phyloP scores from a whole-genome alignment of 2,113 vertebrate genomes.

The Paedocypris sp. region DNA sequence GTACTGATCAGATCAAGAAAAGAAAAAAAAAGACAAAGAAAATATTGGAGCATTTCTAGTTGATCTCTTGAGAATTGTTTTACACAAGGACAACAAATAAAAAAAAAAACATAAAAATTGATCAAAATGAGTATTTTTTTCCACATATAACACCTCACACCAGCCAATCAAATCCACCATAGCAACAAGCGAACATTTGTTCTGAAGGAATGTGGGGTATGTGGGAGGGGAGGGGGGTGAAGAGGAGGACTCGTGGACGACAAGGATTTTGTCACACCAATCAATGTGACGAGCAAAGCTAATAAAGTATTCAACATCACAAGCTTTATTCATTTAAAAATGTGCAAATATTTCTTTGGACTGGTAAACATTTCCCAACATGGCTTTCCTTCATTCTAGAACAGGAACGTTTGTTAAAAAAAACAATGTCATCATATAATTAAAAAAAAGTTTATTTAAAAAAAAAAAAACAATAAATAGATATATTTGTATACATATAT shows the following conservation, averaged over 20 bases:
- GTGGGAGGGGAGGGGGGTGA: constrained; percentile 50
- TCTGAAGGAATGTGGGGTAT: constrained; percentile 76
- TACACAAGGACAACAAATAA: background rate
- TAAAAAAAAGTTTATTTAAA: too few relatives aligned
- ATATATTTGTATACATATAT: too few relatives aligned
- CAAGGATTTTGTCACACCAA: constrained; percentile 45
- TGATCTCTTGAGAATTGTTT: too few relatives aligned
- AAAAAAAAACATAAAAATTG: background rate
- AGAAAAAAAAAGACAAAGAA: background rate
- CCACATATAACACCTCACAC: constrained; percentile 47
- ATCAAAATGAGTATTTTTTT: background rate
- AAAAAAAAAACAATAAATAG: too few relatives aligned
- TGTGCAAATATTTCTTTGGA: too few relatives aligned
- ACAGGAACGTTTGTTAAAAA: too few relatives aligned
- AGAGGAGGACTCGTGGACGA: constrained; percentile 43
- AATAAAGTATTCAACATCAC: background rate
- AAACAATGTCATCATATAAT: too few relatives aligned
- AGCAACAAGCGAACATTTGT: constrained; percentile 85
- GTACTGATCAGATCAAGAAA: background rate
- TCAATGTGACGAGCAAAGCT: constrained; percentile 47
- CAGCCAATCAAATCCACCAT: constrained; percentile 67
- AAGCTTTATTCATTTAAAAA: too few relatives aligned
- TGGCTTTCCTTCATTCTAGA: too few relatives aligned
- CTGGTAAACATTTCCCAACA: too few relatives aligned
- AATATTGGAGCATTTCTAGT: too few relatives aligned